Base-by-base conservation (phyloP, 2,113 vertebrate species). In the Rostratula benghalensis region DNA sequence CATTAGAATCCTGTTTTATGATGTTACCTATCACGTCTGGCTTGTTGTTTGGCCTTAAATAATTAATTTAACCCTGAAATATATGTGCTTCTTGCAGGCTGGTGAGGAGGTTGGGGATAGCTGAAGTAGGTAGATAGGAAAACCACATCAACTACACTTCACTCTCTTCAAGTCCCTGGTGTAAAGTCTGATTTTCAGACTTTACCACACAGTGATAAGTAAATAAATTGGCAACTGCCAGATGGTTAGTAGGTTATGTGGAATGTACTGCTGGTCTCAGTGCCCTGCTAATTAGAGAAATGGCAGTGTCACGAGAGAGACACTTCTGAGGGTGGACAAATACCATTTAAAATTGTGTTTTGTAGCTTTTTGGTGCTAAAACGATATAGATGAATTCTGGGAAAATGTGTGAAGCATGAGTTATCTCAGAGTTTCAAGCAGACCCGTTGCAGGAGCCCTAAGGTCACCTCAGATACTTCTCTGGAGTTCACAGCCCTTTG, bases 361-460 rank as follows among this genome's bases (percentile, higher is more conserved):
- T 25, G 2, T 37, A 59, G 45, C 57, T n/a, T 8, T 53, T 64
- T 35, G 18, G 15, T 75, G 61, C 33, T 71, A 35, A 78, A 84
- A 25, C 10, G 46, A 3, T 43, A 8, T 21, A 23, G 63, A 22
- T 59, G 31, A 45, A 19, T 74, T 83, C 43, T 80, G 48, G 35
- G 48, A 46, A 53, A 51, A 56, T 0, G 1, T 0, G 1, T 15
- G 59, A 61, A 37, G 25, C 20, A n/a, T 0, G 8, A 31, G 17
- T 51, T 51, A 30, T 53, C 5, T 25, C 9, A 23, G 13, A 57
- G 48, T 33, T 82, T 77, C 54, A 45, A 56, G 31, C 53, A 78
- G 43, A 35, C 3, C 8, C 23, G 83, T 70, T 83, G 41, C 41
- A 74, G 56, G 71, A 67, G 13, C 10, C 25, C 54, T 61, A 0